Evolutionary conservation across 92 coral and sea anemone species (phyloP), one percentile per base, ranked within the genome.

Genomic region (Anthopleura xanthogrammica): DNA sequence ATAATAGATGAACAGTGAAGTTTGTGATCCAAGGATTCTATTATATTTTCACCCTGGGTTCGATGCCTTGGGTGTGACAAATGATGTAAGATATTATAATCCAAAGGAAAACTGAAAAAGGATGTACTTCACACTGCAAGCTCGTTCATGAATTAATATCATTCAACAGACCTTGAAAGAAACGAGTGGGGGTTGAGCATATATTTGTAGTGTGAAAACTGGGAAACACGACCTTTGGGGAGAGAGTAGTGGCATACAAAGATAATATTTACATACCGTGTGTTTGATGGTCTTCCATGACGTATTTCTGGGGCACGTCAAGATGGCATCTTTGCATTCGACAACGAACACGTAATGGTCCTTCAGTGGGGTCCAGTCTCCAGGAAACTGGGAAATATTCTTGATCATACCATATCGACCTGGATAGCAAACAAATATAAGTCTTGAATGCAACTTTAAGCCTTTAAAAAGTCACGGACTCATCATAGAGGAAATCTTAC

Each of bases 301-400:
- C 77, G 50, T 83, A 91, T 79, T 93, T 90, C 60, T 88, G 91
- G 23, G 86, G 92, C 8, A 96, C 89, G 84, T 94, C 99, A 78
- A 96, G 77, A 73, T 96, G 98, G 83, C 84, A 96, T 24, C 99
- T 90, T 85, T 96, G 99, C 66, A 96, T 88, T 66, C 99, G 94
- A 85, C 98, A 92, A 12, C 99, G 93, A 52, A 96, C 98, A 64
- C 99, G 92, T 52, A 86, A 89, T 16, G 98, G 99, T 50, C 99
- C 99, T 83, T 96, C 99, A 52, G 99, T 96, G 54, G 96, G 98
- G 75, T 96, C 99, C 84, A 96, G 92, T 80, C 92, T 92, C 99
- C 99, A 96, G 41, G 95, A 96, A 12, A 92, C 87, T 11, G 93
- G 98, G 80, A 94, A 96, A 78, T 86, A 90, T 46, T 87, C 91